These are phyloP conservation scores for Dinomys branickii DNA, from an alignment of 2,113 vertebrate genomes.

Conservation along the genomic window DNA sequence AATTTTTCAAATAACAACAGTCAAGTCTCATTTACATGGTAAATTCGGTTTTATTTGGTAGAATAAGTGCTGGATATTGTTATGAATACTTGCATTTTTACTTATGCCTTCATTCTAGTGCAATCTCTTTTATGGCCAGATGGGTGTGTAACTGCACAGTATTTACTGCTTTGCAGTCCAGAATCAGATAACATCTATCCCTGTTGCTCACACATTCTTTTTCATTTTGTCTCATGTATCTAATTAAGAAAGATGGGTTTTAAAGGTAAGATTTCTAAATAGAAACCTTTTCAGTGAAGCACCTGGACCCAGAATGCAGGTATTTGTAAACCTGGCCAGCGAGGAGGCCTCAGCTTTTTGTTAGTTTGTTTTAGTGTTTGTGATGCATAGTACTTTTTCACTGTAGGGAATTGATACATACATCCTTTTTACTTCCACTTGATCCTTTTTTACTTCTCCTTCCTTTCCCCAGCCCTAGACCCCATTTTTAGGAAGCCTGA, in stretches of 20 bases:
- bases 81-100: background rate
- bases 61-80: background rate
- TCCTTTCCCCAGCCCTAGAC: background rate
- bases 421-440: background rate
- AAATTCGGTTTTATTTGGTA: background rate
- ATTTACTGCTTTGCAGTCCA: constrained; percentile 6
- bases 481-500: background rate
- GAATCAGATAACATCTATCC: background rate
- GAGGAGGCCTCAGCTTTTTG: background rate
- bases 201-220: background rate
- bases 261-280: background rate
- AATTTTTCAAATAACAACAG: background rate
- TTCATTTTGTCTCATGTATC: constrained; percentile 2
- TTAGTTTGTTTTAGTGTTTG: background rate
- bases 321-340: background rate
- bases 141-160: background rate
- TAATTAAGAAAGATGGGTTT: background rate
- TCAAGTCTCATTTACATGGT: background rate
- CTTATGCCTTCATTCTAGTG: background rate
- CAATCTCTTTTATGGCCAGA: constrained; percentile 4
- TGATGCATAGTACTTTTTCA: background rate
- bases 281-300: background rate
- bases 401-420: background rate
- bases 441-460: background rate
- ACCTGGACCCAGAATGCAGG: background rate